Evolutionary conservation across 2,113 vertebrate species (phyloP).

Genomic region (Cnemophilus loriae): DNA sequence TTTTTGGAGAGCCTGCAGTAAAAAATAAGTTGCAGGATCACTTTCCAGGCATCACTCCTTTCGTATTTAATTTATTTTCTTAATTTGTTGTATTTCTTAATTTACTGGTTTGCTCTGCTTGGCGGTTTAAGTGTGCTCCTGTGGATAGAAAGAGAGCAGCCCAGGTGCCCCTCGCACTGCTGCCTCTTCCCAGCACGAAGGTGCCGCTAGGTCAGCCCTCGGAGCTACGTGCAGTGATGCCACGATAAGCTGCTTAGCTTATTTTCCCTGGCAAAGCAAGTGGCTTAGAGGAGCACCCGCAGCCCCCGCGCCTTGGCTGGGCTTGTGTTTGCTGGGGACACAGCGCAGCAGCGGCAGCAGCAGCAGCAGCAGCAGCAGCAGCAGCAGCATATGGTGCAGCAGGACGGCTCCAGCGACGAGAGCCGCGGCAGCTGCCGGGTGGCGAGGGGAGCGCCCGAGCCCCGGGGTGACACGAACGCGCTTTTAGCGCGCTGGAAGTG

Average conservation of each 20-base stretch:
- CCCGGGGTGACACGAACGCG: not conserved
- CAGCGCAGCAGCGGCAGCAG: not conserved
- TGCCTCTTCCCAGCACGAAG: not conserved
- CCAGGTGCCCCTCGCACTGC: not conserved
- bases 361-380: not conserved
- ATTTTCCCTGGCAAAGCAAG: not conserved
- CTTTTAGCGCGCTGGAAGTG: not conserved
- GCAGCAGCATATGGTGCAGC: not conserved
- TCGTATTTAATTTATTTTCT: not conserved
- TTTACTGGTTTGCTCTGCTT: not conserved
- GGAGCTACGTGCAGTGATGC: not conserved
- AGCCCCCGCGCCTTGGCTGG: not conserved
- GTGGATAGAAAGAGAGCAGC: not conserved
- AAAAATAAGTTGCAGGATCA: not conserved
- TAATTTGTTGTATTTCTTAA: not conserved
- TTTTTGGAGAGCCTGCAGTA: conserved; percentile 19
- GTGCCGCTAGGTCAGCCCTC: not conserved
- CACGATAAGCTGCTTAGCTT: conserved; percentile 10
- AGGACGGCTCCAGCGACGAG: not conserved
- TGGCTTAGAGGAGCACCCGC: conserved; percentile 14
- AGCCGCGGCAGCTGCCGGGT: not conserved
- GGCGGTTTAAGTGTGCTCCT: not conserved
- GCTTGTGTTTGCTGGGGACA: not conserved
- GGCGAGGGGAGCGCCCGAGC: not conserved
- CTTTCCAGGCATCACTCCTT: not conserved